Base-by-base conservation (phyloP, 1,140 invertebrate species). In the Drosophila mayri region DNA sequence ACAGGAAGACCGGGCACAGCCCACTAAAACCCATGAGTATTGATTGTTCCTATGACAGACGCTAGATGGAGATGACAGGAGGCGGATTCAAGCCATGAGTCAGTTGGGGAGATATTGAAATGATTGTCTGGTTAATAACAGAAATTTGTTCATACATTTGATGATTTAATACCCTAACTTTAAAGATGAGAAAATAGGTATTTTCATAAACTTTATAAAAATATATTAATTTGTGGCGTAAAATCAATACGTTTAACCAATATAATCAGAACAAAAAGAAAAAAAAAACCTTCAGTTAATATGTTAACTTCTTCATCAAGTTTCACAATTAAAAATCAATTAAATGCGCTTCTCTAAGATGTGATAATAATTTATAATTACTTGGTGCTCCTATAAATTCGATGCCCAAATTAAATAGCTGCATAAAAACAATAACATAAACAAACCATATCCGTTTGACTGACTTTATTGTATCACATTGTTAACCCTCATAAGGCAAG, bases 11-110 rank as follows among this genome's bases (percentile, higher is more conserved):
- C 12, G 44, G 62, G 35, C 35, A 32, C 61, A 50, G 38, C 50
- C 28, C 63, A 35, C 35, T 40, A 54, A 54, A 70, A 44, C 61
- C 32, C 41, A 50, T 46, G 22, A 14, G 4, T 38, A 43, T 49
- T 38, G 65, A 73, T 72, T 72, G 37, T 59, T 59, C 11, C 68
- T 32, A 58, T 58, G 68, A 71, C 64, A 71, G 67, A 44, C 52
- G 20, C 35, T 1, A 25, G 32, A 46, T 49, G 59, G 20, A n/a
- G 63, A 37, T 71, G 68, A 72, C 66, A 72, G 68, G 67, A 72
- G 68, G 44, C 68, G 68, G 68, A 72, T 72, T 37, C 41, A 37
- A 43, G 4, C 41, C 28, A 49, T n/a, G 22, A 65, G 28, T 41
- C 61, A 41, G 38, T 43, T 43, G 1, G 18, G 7, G 14, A 25